Evolutionary conservation across 2,113 vertebrate genomes (phyloP).

Genomic region (Setophaga coronata): DNA sequence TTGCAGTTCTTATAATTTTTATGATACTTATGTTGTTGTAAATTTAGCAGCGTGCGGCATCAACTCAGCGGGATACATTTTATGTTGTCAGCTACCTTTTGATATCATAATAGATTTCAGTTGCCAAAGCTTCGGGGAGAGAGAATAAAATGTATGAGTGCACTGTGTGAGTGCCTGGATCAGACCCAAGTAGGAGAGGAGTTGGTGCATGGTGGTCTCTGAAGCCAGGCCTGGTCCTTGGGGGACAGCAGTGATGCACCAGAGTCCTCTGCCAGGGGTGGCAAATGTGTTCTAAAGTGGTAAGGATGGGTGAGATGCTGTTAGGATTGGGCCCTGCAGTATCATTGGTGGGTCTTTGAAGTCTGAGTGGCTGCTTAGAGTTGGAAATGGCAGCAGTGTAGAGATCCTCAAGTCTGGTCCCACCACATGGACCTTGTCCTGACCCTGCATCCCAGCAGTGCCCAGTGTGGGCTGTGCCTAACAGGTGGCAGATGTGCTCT

Average conservation of each 20-base stretch:
- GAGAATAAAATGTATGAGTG: constrained; percentile 48
- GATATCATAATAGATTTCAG: constrained; percentile 81
- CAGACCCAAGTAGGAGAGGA: constrained; percentile 2
- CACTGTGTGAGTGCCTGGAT: constrained; percentile 28
- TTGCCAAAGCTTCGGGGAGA: constrained; percentile 69
- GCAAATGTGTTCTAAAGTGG: neutral
- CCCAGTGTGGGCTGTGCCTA: accelerated
- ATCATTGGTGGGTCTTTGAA: accelerated
- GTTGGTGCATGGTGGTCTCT: neutral
- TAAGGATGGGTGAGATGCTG: neutral
- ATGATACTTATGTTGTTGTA: constrained; percentile 75
- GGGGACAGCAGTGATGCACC: accelerated
- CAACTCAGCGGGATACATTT: constrained; percentile 73
- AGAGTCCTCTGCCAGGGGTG: accelerated
- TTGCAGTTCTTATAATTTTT: constrained; percentile 79
- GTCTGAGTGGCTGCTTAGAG: neutral
- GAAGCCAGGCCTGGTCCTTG: neutral
- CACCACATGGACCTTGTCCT: neutral
- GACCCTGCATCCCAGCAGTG: neutral
- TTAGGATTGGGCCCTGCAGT: neutral
- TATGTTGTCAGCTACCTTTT: constrained; percentile 80
- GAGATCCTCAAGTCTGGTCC: neutral
- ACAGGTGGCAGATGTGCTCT: neutral
- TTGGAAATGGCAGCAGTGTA: neutral
- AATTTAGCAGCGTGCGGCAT: constrained; percentile 70